A percentile compares a stretch with the other conserved stretches of the same genome.
These are phyloP conservation scores for Sitobion miscanthi DNA, from an alignment of 1,140 invertebrate genomes.

Conservation along the genomic window DNA sequence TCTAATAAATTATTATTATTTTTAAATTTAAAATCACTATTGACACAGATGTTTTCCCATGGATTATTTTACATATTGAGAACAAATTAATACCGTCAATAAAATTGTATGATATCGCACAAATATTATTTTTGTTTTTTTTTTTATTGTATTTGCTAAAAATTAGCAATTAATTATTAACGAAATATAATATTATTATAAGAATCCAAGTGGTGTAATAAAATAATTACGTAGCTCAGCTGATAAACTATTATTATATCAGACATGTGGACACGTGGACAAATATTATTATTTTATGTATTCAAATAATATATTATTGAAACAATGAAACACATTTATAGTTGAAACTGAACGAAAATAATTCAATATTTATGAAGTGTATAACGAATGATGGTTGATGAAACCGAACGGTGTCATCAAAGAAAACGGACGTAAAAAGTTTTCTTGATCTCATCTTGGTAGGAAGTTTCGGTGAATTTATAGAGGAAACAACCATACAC, in stretches of 20 bases:
- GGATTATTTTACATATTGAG: too few relatives aligned
- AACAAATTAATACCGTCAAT: too few relatives aligned
- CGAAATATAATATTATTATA: too few relatives aligned
- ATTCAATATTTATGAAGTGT: background rate
- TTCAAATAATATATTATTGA: conserved; percentile 5
- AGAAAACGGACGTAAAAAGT: conserved; percentile 41
- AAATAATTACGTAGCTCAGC: background rate
- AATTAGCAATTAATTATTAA: too few relatives aligned
- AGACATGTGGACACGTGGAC: background rate
- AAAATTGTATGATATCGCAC: too few relatives aligned
- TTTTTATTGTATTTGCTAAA: too few relatives aligned
- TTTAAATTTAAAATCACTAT: too few relatives aligned
- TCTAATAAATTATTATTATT: too few relatives aligned
- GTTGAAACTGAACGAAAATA: background rate
- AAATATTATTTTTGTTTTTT: too few relatives aligned
- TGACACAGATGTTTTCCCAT: too few relatives aligned
- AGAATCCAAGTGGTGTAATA: background rate
- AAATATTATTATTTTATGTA: background rate
- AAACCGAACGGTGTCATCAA: conserved; percentile 15
- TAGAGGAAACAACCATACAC: background rate
- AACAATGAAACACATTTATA: background rate
- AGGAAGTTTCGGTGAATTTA: conserved; percentile 41
- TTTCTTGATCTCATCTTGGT: conserved; percentile 17
- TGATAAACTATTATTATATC: background rate
- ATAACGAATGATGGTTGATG: background rate